A percentile compares a stretch with the other conserved stretches of the same genome.
phyloP scores from a whole-genome alignment of 2,113 vertebrate genomes.

The Leptodactylus fuscus region DNA sequence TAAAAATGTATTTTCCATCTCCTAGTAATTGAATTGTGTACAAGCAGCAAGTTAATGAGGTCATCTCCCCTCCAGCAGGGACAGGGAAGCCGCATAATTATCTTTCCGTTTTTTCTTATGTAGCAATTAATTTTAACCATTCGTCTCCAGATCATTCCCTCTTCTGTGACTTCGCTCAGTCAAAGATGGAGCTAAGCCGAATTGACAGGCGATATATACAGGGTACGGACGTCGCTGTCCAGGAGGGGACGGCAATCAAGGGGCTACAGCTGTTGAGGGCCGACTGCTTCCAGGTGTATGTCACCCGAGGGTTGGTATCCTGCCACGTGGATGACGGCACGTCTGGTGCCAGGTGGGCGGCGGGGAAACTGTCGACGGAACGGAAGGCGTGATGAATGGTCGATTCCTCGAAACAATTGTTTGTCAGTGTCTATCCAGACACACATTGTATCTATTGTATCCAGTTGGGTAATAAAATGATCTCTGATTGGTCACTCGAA shows the following conservation, averaged over 20 bases:
- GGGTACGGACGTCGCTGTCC: conserved; percentile 66
- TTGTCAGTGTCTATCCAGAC: neutral
- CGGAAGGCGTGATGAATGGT: conserved; percentile 80
- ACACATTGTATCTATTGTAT: neutral
- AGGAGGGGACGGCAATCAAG: conserved; percentile 79
- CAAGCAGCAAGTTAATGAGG: conserved; percentile 95
- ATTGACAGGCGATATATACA: conserved; percentile 87
- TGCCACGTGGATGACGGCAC: conserved; percentile 78
- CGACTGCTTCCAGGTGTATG: conserved; percentile 86
- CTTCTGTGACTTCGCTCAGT: conserved; percentile 78
- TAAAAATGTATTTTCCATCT: conserved; percentile 96
- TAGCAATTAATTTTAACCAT: conserved; percentile 95
- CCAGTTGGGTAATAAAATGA: neutral
- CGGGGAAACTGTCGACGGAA: conserved; percentile 72
- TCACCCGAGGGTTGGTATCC: conserved; percentile 84
- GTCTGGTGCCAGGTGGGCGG: conserved; percentile 84
- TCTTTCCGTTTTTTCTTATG: conserved; percentile 92
- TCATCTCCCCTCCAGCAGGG: conserved; percentile 89
- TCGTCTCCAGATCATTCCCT: conserved; percentile 75
- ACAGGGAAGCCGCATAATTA: conserved; percentile 95
- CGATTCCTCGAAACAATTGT: conserved; percentile 65
- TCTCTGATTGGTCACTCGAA: neutral
- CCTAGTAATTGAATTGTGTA: conserved; percentile 96
- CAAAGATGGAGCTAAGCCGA: conserved; percentile 80
- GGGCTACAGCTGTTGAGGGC: conserved; percentile 84